These are phyloP conservation scores for Collichthys lucidus DNA, from an alignment of 2,113 vertebrate genomes.

Conservation along the genomic window DNA sequence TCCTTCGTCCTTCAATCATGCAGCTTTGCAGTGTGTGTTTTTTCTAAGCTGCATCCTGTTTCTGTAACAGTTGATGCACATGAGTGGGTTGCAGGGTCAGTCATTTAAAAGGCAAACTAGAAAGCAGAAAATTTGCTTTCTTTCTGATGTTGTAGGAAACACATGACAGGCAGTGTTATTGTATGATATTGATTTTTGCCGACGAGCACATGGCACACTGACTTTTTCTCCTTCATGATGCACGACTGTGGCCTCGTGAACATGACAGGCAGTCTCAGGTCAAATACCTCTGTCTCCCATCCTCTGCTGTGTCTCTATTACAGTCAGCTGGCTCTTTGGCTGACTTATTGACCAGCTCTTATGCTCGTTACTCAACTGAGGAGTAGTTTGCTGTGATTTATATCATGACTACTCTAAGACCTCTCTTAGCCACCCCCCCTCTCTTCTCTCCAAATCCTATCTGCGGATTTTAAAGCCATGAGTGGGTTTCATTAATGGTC, in stretches of 20 bases:
- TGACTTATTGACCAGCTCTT: constrained; percentile 92
- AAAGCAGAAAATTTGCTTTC: constrained; percentile 9
- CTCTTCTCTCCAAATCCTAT: constrained; percentile 82
- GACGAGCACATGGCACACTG: constrained; percentile 72
- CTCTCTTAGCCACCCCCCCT: constrained; percentile 36
- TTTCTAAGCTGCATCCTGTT: constrained; percentile 9
- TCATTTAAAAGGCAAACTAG: background rate
- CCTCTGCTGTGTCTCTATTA: constrained; percentile 81
- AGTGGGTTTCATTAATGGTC: constrained; percentile 91
- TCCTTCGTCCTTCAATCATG: constrained; percentile 88
- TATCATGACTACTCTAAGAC: constrained; percentile 65
- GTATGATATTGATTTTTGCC: constrained; percentile 86
- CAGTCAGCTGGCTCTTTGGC: constrained; percentile 87
- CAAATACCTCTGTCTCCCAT: constrained; percentile 83
- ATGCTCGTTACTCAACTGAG: constrained; percentile 86
- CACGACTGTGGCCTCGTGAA: constrained; percentile 80
- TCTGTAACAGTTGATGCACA: background rate
- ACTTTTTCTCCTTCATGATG: constrained; percentile 88
- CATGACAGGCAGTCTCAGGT: constrained; percentile 86
- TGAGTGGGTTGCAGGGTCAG: background rate
- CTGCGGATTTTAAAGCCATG: constrained; percentile 77
- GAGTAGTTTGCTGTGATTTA: constrained; percentile 82
- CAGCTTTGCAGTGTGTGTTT: constrained; percentile 75
- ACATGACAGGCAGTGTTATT: constrained; percentile 34
- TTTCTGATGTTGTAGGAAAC: constrained; percentile 15